Percentiles rank a stretch among this genome's conserved stretches.
phyloP scores from a whole-genome alignment of 1,140 invertebrate genomes.

The Whitmania pigra region DNA sequence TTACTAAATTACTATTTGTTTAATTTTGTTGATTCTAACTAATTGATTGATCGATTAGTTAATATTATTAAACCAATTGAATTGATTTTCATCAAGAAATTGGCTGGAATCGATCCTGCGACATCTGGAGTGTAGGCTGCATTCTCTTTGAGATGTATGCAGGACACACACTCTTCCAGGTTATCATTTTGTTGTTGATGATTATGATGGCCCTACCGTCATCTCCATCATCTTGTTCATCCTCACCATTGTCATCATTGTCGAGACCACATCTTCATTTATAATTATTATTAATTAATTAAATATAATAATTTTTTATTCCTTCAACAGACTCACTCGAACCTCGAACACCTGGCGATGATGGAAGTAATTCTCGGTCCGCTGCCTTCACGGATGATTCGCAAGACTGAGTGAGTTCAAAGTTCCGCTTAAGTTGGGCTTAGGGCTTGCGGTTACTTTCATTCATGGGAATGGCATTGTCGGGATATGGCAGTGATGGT shows the following conservation, averaged over 20 bases:
- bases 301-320: not conserved
- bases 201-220: not conserved
- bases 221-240: not conserved
- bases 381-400: not conserved
- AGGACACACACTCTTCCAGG: conserved; percentile 85
- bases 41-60: too few relatives aligned
- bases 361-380: conserved; percentile 10
- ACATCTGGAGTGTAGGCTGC: conserved; percentile 56
- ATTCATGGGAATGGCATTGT: too few relatives aligned
- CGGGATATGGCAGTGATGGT: too few relatives aligned
- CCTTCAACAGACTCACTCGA: not conserved
- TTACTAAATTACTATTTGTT: too few relatives aligned
- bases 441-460: too few relatives aligned
- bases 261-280: not conserved
- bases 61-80: too few relatives aligned
- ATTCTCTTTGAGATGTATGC: conserved; percentile 99
- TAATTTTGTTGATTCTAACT: too few relatives aligned
- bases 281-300: too few relatives aligned
- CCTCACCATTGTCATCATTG: not conserved
- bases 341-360: conserved; percentile 18
- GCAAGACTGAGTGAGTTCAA: not conserved
- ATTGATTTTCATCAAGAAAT: too few relatives aligned
- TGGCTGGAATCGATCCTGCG: conserved; percentile 23
- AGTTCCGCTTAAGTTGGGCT: too few relatives aligned
- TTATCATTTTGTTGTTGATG: too few relatives aligned